phyloP scores from a whole-genome alignment of 2,113 vertebrate genomes.

The Rhinopomastus cyanomelas region DNA sequence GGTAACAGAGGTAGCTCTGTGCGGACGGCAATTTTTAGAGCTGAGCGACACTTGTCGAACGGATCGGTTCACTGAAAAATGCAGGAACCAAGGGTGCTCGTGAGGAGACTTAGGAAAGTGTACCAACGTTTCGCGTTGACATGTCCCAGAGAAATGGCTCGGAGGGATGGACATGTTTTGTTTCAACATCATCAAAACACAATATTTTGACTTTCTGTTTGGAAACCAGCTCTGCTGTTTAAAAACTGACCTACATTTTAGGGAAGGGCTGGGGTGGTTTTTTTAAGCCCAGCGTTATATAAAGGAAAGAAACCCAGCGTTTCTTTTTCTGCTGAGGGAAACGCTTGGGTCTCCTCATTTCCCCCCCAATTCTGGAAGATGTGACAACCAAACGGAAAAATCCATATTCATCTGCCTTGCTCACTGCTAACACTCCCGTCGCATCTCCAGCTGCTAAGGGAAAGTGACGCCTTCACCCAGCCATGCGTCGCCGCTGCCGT shows the following conservation, averaged over 20 bases:
- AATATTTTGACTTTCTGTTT: constrained; percentile 68
- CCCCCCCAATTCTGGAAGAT: background rate
- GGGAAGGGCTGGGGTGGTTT: background rate
- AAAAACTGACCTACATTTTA: constrained; percentile 54
- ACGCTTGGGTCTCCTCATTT: background rate
- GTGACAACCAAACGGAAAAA: constrained; percentile 6
- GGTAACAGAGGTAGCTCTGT: constrained; percentile 56
- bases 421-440: background rate
- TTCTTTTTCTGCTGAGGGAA: background rate
- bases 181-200: constrained; percentile 23
- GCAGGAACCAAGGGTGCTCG: constrained; percentile 50
- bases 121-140: constrained; percentile 57
- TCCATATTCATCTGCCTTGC: constrained; percentile 33
- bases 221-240: constrained; percentile 46
- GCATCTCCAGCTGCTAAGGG: constrained; percentile 5
- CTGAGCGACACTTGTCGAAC: constrained; percentile 54
- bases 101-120: constrained; percentile 54
- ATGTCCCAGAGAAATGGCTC: constrained; percentile 41
- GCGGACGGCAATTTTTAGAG: constrained; percentile 62
- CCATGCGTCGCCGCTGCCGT: background rate
- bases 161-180: constrained; percentile 1
- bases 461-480: background rate
- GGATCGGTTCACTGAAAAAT: constrained; percentile 60
- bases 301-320: background rate
- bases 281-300: background rate